Base-by-base conservation (phyloP, 2,888 invertebrate genomes). In the Clanis bilineata region DNA sequence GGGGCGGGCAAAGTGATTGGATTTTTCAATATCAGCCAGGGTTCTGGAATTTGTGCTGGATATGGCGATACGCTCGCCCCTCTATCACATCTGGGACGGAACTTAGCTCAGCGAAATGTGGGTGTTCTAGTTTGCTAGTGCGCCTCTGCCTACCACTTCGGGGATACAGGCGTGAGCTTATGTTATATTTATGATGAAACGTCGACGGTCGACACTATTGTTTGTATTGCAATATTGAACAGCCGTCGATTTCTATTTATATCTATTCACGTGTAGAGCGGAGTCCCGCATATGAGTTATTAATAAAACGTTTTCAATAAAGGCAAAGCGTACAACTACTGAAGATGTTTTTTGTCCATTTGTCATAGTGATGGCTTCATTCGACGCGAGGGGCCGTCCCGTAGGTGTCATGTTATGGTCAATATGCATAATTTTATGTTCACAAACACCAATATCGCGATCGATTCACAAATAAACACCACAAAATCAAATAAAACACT, bases 391-490 rank as follows among this genome's bases (percentile, higher is more conserved):
- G 64, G 65, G 68, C 64, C 64, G 64, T 60, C 69, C 62, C 59
- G 74, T 78, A 76, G 76, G 80, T 74, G 80, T 76, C 60, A 67
- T 71, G n/a, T n/a, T n/a, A 72, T 68, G 54, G 64, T 60, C 70
- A 70, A 76, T 82, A 75, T 74, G 68, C 79, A 82, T 83, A 82
- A 83, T 82, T 74, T 78, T 79, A 82, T 77, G 75, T 70, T 71
- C 76, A 69, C 75, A 77, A 79, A 69, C 76, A 66, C 63, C 57
- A 18, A 32, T 15, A 22, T 38, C 38, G 18, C 39, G 36, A 36
- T 9, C 22, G 21, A 36, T 47, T 45, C 10, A 32, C 47, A 25
- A 45, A 45, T 28, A 45, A 23, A 32, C 51, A 51, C 32, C 10
- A 32, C 18, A 32, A 32, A 15, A 10, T 32, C 10, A 51, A 18